Conservation (phyloP, 2,113 vertebrate genomes). For the Chrysochloris asiatica region DNA sequence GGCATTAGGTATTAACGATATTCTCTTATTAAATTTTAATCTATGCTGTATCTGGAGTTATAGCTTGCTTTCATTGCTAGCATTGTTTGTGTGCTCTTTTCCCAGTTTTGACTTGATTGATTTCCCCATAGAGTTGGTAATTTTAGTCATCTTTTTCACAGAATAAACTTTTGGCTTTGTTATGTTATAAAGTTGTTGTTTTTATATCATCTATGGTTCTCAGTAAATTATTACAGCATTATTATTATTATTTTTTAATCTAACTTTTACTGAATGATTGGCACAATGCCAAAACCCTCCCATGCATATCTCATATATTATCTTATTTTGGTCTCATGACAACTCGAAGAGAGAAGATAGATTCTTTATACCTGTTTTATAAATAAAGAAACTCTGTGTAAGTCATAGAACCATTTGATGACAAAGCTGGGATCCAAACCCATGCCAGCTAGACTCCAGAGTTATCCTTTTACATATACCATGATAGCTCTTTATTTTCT, state of each 20-base stretch:
- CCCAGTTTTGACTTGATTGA: not conserved
- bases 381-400: slow-evolving; percentile 4
- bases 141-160: slow-evolving; percentile 19
- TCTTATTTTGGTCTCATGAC: not conserved
- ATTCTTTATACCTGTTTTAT: not conserved
- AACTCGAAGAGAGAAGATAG: not conserved
- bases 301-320: not conserved
- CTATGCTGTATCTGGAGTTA: not conserved
- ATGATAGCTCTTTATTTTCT: not conserved
- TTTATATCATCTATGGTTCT: not conserved
- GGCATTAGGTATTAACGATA: slow-evolving; percentile 7
- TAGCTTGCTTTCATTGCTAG: not conserved
- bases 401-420: not conserved
- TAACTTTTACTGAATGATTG: not conserved
- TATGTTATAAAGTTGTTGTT: slow-evolving; percentile 3
- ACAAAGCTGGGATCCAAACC: not conserved
- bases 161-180: slow-evolving; percentile 14
- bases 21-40: slow-evolving; percentile 2
- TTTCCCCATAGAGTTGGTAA: not conserved
- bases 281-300: not conserved
- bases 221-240: not conserved
- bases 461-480: not conserved
- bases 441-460: not conserved
- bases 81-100: not conserved
- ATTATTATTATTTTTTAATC: not conserved